phyloP scores from a whole-genome alignment of 1,140 invertebrate genomes.

The Bombus vancouverensis region DNA sequence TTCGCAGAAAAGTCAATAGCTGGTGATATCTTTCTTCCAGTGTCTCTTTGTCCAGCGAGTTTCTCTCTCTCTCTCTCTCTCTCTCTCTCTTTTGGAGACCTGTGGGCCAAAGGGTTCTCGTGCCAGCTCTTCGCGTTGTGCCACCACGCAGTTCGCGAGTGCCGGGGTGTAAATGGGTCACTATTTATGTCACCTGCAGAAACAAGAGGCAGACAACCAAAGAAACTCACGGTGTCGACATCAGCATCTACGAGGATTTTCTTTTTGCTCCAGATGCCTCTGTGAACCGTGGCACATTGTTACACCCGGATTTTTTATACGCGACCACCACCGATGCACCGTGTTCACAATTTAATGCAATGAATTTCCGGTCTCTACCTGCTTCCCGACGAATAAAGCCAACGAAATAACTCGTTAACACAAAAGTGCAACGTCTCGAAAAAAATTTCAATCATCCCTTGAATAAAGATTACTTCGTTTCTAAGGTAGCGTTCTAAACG shows the following conservation, averaged over 20 bases:
- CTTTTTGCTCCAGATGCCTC: conserved; percentile 34
- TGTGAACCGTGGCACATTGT: background rate
- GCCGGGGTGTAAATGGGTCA: conserved; percentile 47
- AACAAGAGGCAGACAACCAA: conserved; percentile 55
- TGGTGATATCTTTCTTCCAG: conserved; percentile 2
- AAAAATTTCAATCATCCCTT: conserved; percentile 29
- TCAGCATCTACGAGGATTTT: conserved; percentile 34
- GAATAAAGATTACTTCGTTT: background rate
- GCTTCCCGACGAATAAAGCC: conserved; percentile 5
- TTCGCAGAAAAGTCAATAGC: background rate
- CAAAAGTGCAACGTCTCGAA: background rate
- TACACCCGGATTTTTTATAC: conserved; percentile 24
- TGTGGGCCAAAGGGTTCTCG: conserved; percentile 19
- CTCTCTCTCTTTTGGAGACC: background rate
- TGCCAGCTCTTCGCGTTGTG: conserved; percentile 20
- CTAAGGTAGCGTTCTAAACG: no score
- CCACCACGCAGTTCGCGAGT: conserved; percentile 1
- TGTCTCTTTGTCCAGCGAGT: background rate
- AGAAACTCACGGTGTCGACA: conserved; percentile 25
- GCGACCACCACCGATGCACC: conserved; percentile 2
- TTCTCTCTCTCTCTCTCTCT: no score
- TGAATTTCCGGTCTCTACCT: conserved; percentile 14
- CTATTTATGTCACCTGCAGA: conserved; percentile 63
- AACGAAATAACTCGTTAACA: conserved; percentile 1
- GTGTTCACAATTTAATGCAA: conserved; percentile 26